Evolutionary conservation across 2,888 invertebrate genomes (phyloP).

Genomic region (Plemyria rubiginata): DNA sequence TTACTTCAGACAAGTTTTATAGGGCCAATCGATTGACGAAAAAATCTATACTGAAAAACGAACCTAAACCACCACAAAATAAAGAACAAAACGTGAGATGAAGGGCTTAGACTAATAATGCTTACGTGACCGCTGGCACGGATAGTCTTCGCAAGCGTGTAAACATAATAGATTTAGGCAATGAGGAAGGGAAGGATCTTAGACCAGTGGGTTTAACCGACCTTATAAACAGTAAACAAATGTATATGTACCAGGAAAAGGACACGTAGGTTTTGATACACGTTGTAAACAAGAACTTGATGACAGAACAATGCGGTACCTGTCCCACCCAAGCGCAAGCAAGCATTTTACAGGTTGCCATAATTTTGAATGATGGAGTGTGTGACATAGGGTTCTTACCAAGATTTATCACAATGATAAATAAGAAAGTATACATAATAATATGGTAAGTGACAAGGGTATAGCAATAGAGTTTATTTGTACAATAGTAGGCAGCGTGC

Average conservation of each 20-base stretch:
- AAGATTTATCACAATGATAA: slow-evolving; percentile 5
- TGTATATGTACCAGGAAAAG: slow-evolving; percentile 6
- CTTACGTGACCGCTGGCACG: slow-evolving; percentile 43
- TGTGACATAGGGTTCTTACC: not conserved
- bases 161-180: slow-evolving; percentile 36
- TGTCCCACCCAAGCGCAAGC: not conserved
- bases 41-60: slow-evolving; percentile 17
- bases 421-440: too few relatives aligned
- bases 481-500: not conserved
- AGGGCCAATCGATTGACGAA: slow-evolving; percentile 22
- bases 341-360: not conserved
- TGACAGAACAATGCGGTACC: not conserved
- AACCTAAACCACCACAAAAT: slow-evolving; percentile 7
- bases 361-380: too few relatives aligned
- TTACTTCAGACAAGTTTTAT: not conserved
- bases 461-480: not conserved
- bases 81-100: slow-evolving; percentile 24
- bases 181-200: slow-evolving; percentile 20
- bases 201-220: slow-evolving; percentile 16
- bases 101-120: slow-evolving; percentile 27
- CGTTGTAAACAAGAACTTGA: not conserved
- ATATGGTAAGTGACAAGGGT: not conserved
- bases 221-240: slow-evolving; percentile 25
- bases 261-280: slow-evolving; percentile 15
- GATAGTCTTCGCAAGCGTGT: slow-evolving; percentile 24